Evolutionary conservation across 2,113 vertebrate species (phyloP), one percentile per base, ranked within the genome.

Genomic region (Numida meleagris): DNA sequence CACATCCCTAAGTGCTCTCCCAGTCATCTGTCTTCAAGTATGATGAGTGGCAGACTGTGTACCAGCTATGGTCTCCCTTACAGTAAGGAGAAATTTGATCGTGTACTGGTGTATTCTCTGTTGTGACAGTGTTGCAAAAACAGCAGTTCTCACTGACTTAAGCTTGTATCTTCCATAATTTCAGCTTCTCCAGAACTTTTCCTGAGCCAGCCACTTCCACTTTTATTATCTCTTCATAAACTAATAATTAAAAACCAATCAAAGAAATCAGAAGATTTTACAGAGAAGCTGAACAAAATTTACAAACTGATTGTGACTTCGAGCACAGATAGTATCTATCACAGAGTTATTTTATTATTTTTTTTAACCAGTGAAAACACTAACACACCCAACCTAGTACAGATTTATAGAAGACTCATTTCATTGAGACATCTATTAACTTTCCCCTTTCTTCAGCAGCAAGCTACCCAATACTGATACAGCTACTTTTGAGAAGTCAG

Each of bases 401-500:
- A 70, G 62, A 57, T 9, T 81, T 46, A 59, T 61, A 43, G 29
- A 93, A 86, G 31, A 51, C 25, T 58, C 7, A 45, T 58, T 76
- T 66, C 23, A 55, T 16, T 88, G 25, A 67, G 76, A 81, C 45
- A 77, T 9, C 4, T 25, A 42, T 58, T 84, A 89, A 36, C 29
- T 73, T 84, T 27, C 31, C 38, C 45, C 46, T 57, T 62, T 77
- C 59, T 76, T 45, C 65, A 20, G 14, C 82, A 91, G 42, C 34
- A 86, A 91, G 24, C 31, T 87, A 89, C n/a, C 31, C 50, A 57
- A 36, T 48, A 72, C 29, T 40, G 33, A 79, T 33, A 15, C 10
- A 85, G n/a, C 62, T 86, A 48, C 51, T 86, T 91, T 50, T 95
- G 40, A 79, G 57, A 93, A 88, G 40, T 76, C 34, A 70, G 20